Percentiles rank a stretch among this genome's conserved stretches.
Conservation (phyloP, 2,797 vertebrate genomes). For the Telmatherina bonti region DNA sequence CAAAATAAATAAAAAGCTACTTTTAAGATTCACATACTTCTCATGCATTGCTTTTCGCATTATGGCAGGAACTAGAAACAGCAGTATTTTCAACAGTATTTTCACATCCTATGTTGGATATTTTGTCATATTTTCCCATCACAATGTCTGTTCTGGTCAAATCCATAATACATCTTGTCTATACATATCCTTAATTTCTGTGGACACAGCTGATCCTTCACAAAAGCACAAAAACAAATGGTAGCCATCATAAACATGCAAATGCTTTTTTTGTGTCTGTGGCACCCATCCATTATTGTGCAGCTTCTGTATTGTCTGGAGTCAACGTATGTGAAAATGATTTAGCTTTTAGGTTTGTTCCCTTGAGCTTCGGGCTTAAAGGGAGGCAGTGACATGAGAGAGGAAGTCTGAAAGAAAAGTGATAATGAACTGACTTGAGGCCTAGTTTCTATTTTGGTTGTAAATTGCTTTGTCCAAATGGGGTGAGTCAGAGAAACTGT, state of each 20-base stretch:
- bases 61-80: no score
- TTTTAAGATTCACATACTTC: no score
- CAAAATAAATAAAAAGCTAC: no score
- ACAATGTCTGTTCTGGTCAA: not conserved
- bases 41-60: no score
- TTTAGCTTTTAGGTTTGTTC: constrained; percentile 49
- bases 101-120: no score
- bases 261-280: not conserved
- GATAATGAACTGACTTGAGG: constrained; percentile 76
- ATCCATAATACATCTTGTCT: not conserved
- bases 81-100: no score
- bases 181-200: not conserved
- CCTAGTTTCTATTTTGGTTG: constrained; percentile 83
- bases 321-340: constrained; percentile 67
- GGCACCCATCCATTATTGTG: not conserved
- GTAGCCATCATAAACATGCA: not conserved
- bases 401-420: constrained; percentile 67
- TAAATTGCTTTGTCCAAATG: constrained; percentile 62
- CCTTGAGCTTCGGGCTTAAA: constrained; percentile 62
- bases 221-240: not conserved
- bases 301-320: constrained; percentile 40
- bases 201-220: not conserved
- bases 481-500: constrained; percentile 61
- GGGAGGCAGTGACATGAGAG: constrained; percentile 49
- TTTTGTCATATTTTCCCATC: no score